These are phyloP conservation scores for Alviniconcha strummeri DNA, from an alignment of 2,888 invertebrate genomes.

Conservation along the genomic window DNA sequence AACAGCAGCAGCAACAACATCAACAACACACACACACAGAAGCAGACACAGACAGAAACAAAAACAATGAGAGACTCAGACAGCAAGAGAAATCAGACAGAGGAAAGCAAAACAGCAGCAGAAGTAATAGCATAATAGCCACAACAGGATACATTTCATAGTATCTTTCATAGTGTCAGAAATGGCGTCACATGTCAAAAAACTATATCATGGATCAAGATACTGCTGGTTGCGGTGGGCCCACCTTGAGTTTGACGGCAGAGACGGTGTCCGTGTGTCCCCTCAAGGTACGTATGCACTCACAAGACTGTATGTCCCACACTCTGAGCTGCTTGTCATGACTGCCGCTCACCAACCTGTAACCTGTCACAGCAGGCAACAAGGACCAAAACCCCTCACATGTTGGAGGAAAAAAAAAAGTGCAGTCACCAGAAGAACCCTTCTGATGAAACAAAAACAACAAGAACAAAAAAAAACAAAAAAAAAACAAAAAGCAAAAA, in stretches of 20 bases:
- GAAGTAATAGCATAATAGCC: too few species aligned
- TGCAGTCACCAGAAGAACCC: too few species aligned
- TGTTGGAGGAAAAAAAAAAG: neutral
- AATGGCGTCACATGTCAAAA: too few species aligned
- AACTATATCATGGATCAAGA: too few species aligned
- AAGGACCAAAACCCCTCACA: neutral
- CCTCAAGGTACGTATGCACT: slow-evolving; percentile 51
- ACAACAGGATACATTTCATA: too few species aligned
- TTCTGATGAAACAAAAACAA: neutral
- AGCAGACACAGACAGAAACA: neutral
- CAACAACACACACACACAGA: too few species aligned
- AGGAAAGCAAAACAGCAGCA: too few species aligned
- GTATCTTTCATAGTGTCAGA: too few species aligned
- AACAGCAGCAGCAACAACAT: too few species aligned
- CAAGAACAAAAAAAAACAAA: neutral
- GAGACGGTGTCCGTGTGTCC: slow-evolving; percentile 61
- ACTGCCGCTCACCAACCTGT: slow-evolving; percentile 59
- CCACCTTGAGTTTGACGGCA: slow-evolving; percentile 60
- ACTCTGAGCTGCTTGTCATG: slow-evolving; percentile 56
- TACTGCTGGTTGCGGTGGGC: neutral
- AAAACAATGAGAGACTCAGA: neutral
- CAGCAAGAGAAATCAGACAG: too few species aligned
- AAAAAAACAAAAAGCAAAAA: neutral
- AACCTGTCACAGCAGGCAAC: slow-evolving; percentile 24
- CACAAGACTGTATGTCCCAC: slow-evolving; percentile 58